A percentile compares a stretch with the other conserved stretches of the same genome.
These are phyloP conservation scores for Scaptomyza cyrtandrae DNA, from an alignment of 2,888 invertebrate genomes.

Conservation along the genomic window DNA sequence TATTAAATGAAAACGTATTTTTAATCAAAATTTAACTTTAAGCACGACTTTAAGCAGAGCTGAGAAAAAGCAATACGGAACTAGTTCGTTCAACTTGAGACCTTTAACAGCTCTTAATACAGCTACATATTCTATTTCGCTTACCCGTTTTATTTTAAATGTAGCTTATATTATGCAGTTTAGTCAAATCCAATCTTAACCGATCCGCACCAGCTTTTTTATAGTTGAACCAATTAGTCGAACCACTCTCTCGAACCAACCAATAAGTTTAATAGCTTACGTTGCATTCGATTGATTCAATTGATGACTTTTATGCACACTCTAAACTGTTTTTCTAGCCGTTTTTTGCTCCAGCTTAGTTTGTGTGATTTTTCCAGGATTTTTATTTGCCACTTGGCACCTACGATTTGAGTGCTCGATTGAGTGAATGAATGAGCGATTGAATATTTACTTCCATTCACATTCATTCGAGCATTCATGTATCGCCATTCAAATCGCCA, in stretches of 20 bases:
- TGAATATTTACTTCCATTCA: slow-evolving; percentile 37
- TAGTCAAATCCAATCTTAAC: not conserved
- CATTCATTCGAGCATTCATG: slow-evolving; percentile 40
- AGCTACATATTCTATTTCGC: too few species aligned
- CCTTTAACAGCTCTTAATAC: too few species aligned
- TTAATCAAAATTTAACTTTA: not conserved
- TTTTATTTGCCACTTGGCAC: slow-evolving; percentile 26
- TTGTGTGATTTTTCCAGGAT: not conserved
- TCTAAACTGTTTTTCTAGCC: too few species aligned
- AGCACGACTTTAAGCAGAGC: not conserved
- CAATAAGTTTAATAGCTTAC: not conserved
- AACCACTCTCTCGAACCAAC: not conserved
- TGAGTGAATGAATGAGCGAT: slow-evolving; percentile 24
- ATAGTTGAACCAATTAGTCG: not conserved
- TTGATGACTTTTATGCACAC: not conserved
- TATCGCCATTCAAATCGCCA: slow-evolving; percentile 41
- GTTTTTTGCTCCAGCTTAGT: slow-evolving; percentile 1
- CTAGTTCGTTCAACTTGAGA: not conserved
- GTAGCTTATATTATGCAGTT: too few species aligned
- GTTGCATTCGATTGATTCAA: not conserved
- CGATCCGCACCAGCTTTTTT: too few species aligned
- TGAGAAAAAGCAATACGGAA: not conserved
- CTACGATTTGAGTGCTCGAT: slow-evolving; percentile 1
- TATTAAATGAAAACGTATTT: not conserved
- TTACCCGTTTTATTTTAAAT: too few species aligned